phyloP scores from a whole-genome alignment of 2,888 invertebrate genomes.

The Himalopsyche japonica region DNA sequence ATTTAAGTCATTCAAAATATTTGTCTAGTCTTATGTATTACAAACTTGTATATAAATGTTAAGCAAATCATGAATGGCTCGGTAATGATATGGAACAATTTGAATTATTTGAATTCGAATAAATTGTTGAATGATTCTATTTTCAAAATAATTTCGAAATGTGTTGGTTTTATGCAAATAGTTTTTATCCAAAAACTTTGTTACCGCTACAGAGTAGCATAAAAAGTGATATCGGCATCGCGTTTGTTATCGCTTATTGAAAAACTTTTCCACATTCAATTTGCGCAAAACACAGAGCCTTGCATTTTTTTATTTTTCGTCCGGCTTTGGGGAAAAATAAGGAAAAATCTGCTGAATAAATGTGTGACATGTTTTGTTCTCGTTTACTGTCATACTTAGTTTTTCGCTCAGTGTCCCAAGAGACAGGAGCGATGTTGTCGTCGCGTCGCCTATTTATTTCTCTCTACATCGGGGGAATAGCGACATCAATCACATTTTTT shows the following conservation, averaged over 20 bases:
- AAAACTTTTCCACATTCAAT: background rate
- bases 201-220: background rate
- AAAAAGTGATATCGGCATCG: background rate
- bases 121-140: background rate
- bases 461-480: background rate
- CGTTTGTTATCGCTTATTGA: background rate
- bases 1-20: too few relatives aligned
- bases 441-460: background rate
- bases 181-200: background rate
- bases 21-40: too few relatives aligned
- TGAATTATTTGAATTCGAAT: background rate
- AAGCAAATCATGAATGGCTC: too few relatives aligned
- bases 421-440: conserved; percentile 2
- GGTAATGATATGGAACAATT: too few relatives aligned
- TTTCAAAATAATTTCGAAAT: background rate
- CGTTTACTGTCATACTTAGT: conserved; percentile 34
- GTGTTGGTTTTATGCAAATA: background rate
- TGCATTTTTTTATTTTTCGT: background rate
- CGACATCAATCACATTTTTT: conserved; percentile 14
- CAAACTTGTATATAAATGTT: too few relatives aligned
- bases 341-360: conserved; percentile 14
- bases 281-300: background rate
- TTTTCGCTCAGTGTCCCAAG: background rate
- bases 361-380: conserved; percentile 8
- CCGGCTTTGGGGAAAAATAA: background rate